Evolutionary conservation across 2,113 vertebrate species (phyloP).

Genomic region (Hyla sarda): DNA sequence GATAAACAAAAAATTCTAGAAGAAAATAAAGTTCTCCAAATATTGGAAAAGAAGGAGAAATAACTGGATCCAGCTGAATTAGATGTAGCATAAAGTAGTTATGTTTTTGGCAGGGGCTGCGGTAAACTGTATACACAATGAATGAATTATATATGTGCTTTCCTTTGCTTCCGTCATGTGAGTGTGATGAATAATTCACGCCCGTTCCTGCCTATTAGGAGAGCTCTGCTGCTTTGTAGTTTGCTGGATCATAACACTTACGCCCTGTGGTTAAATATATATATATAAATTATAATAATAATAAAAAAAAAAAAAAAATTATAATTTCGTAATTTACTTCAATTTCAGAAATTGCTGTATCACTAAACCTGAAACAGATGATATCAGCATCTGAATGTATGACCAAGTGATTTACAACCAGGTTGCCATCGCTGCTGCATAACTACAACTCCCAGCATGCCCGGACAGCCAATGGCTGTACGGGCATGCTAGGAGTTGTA

Average conservation of each 20-base stretch:
- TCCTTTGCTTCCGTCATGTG: slow-evolving; percentile 8
- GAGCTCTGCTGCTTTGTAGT: background rate
- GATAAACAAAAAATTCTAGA: no score
- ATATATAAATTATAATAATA: no score
- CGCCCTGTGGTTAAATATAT: background rate
- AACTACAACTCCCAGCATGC: no score
- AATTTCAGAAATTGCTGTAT: background rate
- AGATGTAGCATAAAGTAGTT: background rate
- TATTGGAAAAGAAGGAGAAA: background rate
- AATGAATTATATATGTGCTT: background rate
- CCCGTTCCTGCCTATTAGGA: background rate
- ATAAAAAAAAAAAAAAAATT: background rate
- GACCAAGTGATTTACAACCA: no score
- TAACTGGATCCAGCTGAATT: no score
- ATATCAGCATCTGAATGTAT: background rate
- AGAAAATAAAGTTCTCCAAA: background rate
- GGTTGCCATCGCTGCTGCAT: no score
- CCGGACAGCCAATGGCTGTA: no score
- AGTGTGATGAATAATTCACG: slow-evolving; percentile 8
- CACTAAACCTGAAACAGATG: background rate
- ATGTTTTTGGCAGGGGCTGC: background rate
- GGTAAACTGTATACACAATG: background rate
- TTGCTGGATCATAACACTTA: background rate
- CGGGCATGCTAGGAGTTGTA: no score
- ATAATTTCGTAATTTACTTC: background rate